Base-by-base conservation (phyloP, 1,140 invertebrate species). In the Adoxophyes honmai region DNA sequence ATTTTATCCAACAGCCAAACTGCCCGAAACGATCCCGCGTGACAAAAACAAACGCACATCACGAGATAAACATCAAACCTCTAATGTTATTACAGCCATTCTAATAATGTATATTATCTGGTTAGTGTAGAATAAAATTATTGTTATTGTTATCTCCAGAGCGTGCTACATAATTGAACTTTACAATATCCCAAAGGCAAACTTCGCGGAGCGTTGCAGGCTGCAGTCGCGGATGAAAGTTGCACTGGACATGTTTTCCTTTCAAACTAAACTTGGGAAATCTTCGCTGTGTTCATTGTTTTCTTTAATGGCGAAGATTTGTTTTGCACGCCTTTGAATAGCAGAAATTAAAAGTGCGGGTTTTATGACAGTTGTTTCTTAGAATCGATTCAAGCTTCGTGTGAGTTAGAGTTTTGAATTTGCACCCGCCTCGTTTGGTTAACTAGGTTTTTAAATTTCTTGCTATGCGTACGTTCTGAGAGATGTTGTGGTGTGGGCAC, bases 111-210 rank as follows among this genome's bases (percentile, higher is more conserved):
- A 48, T n/a, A 28, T 48, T 48, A 48, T 48, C 42, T 48, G 42
- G 42, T 48, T 48, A 48, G 16, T 16, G 21, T 48, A 52, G 6
- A 11, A 13, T 10, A 36, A 35, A 54, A 54, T 38, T 54, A 54
- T 54, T 54, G 52, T 54, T 53, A 34, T 11, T 42, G n/a, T 13
- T 54, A 34, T 52, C 34, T 35, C 8, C 16, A 14, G 16, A 54
- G 21, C 52, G 35, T 54, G 52, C 37, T 54, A 54, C 35, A 54
- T 54, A 54, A 54, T 54, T 54, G 34, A 54, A 54, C 52, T 34
- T 54, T 35, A 54, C 52, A 54, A 54, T 54, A 35, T 54, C 35
- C 52, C 34, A 13, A 21, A 34, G 52, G 35, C 52, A 54, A 54
- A 54, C 34, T 54, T 54, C 13, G 52, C 34, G 51, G 15, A 21